phyloP scores from a whole-genome alignment of 2,888 invertebrate species.

The Drosophila hamatofila region DNA sequence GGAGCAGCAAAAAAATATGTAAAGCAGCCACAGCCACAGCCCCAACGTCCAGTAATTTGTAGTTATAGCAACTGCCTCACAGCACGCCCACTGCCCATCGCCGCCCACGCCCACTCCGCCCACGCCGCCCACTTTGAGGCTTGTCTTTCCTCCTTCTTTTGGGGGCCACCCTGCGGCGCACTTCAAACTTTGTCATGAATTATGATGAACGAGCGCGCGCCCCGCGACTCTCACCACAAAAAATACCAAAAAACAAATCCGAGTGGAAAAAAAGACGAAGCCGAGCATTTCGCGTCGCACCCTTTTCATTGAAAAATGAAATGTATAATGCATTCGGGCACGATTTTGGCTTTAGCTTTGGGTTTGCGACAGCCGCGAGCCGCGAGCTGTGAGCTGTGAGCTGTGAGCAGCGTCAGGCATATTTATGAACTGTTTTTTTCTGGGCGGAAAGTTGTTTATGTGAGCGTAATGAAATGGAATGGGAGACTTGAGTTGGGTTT shows the following conservation, averaged over 20 bases:
- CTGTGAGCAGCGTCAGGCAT: neutral
- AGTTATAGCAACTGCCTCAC: slow-evolving; percentile 62
- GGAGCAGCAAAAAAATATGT: slow-evolving; percentile 30
- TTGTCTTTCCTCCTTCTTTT: slow-evolving; percentile 37
- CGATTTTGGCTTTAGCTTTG: slow-evolving; percentile 15
- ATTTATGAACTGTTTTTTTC: neutral
- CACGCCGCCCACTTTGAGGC: slow-evolving; percentile 5
- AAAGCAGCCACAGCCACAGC: slow-evolving; percentile 25
- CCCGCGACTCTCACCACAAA: neutral
- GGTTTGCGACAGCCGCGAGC: neutral
- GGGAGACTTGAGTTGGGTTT: neutral
- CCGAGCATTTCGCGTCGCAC: slow-evolving; percentile 58
- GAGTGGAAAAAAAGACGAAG: slow-evolving; percentile 2
- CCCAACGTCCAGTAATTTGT: slow-evolving; percentile 68
- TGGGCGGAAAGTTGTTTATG: neutral
- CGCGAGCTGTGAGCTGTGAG: neutral
- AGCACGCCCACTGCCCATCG: slow-evolving; percentile 1
- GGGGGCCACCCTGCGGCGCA: slow-evolving; percentile 59
- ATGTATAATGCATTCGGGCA: slow-evolving; percentile 31
- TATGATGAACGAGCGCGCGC: slow-evolving; percentile 75
- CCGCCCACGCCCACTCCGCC: no score
- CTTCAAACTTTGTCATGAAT: slow-evolving; percentile 81
- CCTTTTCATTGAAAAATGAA: slow-evolving; percentile 69
- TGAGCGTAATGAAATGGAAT: neutral
- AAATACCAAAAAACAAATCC: slow-evolving; percentile 13